phyloP scores from a whole-genome alignment of 2,888 invertebrate genomes.

The Amblyteles armatorius region DNA sequence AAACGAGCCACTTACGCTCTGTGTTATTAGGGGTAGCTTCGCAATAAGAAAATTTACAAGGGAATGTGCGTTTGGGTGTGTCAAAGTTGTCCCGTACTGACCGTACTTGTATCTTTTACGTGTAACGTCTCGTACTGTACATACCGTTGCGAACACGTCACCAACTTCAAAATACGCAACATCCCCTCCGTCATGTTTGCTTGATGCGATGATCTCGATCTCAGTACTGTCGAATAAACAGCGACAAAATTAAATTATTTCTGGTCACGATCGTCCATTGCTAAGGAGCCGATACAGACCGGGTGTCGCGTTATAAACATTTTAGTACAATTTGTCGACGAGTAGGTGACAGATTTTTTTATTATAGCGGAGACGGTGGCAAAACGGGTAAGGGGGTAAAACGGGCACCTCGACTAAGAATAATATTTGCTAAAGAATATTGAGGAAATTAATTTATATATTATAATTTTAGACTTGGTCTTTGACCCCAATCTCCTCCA shows the following conservation, averaged over 20 bases:
- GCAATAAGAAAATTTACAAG: conserved; percentile 39
- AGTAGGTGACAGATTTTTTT: background rate
- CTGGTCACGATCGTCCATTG: conserved; percentile 48
- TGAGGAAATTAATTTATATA: too few species aligned
- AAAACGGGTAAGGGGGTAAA: too few species aligned
- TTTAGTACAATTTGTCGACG: background rate
- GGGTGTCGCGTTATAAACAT: background rate
- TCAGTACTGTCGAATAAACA: conserved; percentile 18
- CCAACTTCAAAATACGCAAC: conserved; percentile 37
- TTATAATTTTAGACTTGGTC: too few species aligned
- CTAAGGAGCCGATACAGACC: background rate
- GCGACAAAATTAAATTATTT: conserved; percentile 48
- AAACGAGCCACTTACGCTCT: conserved; percentile 7
- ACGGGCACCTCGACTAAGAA: too few species aligned
- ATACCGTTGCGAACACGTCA: conserved; percentile 40
- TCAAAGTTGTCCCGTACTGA: conserved; percentile 4
- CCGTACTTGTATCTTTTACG: background rate
- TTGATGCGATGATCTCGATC: conserved; percentile 45
- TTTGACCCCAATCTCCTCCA: too few species aligned
- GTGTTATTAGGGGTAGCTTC: background rate
- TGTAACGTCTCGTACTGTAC: background rate
- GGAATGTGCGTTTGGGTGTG: conserved; percentile 9
- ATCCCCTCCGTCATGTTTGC: conserved; percentile 24
- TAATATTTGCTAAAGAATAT: too few species aligned
- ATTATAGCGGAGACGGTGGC: background rate